These are phyloP conservation scores for Benitochromis conjunctus DNA, from an alignment of 2,113 vertebrate species.

Conservation along the genomic window DNA sequence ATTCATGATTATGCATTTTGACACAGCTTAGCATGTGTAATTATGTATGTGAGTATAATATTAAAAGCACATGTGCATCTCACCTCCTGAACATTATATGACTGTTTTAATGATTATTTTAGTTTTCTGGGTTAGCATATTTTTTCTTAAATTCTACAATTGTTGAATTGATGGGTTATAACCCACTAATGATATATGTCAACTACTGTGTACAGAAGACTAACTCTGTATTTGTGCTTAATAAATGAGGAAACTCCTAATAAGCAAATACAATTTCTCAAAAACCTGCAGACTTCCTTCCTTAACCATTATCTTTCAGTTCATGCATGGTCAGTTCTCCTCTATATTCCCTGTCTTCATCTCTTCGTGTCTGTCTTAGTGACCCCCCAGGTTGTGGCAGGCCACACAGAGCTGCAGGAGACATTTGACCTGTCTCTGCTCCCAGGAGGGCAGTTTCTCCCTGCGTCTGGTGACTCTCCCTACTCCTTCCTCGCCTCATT, in stretches of 20 bases:
- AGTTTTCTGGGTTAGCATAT: background rate
- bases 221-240: background rate
- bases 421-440: constrained; percentile 70
- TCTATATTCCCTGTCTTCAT: background rate
- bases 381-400: constrained; percentile 39
- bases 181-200: background rate
- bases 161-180: background rate
- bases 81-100: background rate
- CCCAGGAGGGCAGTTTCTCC: constrained; percentile 51
- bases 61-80: background rate
- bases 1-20: background rate
- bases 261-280: background rate
- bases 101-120: background rate
- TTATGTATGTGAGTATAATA: background rate
- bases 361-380: constrained; percentile 43
- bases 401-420: constrained; percentile 67
- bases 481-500: background rate
- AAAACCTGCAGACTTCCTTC: background rate
- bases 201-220: background rate
- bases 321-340: background rate
- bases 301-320: background rate
- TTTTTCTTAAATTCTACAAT: background rate
- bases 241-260: background rate
- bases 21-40: background rate
- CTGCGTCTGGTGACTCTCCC: background rate